A percentile compares a stretch with the other conserved stretches of the same genome.
Conservation (phyloP, 2,888 invertebrate genomes). For the Stramonita haemastoma region DNA sequence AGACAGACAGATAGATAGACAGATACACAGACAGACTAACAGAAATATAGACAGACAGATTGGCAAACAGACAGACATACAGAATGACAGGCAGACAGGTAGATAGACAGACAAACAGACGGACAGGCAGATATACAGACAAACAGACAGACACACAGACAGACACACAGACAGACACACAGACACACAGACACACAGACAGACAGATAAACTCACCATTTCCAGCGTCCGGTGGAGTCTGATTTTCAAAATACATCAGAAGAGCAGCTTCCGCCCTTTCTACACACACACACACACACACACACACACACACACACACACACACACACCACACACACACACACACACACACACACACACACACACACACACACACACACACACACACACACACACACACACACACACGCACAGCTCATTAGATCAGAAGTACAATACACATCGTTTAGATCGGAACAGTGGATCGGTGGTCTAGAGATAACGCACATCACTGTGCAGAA, state of each 20-base stretch:
- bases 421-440: too few species aligned
- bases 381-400: slow-evolving; percentile 9
- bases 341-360: slow-evolving; percentile 12
- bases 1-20: too few species aligned
- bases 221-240: background rate
- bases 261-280: background rate
- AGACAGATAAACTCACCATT: background rate
- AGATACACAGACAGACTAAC: too few species aligned
- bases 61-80: too few species aligned
- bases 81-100: too few species aligned
- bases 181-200: background rate
- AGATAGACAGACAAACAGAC: too few species aligned
- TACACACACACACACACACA: slow-evolving; percentile 6
- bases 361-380: slow-evolving; percentile 19
- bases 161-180: background rate
- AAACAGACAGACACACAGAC: too few species aligned
- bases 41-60: background rate
- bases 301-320: slow-evolving; percentile 12
- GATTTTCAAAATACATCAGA: background rate
- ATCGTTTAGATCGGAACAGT: too few species aligned
- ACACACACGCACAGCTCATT: slow-evolving; percentile 5
- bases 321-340: background rate
- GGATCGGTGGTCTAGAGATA: too few species aligned
- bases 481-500: too few species aligned
- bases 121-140: too few species aligned